phyloP scores from a whole-genome alignment of 2,797 vertebrate species.

The Linurgus olivaceus region DNA sequence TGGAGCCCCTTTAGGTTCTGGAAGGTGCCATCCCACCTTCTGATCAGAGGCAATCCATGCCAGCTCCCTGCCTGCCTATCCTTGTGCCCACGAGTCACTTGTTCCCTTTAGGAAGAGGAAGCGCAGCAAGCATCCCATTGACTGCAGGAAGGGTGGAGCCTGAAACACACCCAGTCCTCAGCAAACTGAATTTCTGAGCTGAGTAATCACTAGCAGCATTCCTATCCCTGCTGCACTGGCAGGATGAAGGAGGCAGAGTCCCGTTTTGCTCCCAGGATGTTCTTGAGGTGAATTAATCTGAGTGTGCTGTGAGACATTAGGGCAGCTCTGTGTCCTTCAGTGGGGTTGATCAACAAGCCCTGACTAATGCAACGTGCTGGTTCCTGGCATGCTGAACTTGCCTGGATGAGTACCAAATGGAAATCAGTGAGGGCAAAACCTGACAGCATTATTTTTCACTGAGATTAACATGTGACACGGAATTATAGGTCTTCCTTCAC shows the following conservation, averaged over 20 bases:
- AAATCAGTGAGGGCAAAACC: not conserved
- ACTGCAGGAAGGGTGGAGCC: not conserved
- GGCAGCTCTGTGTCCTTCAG: not conserved
- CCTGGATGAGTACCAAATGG: not conserved
- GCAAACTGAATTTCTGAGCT: not conserved
- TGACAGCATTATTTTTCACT: not conserved
- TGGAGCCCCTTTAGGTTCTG: not conserved
- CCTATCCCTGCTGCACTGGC: not conserved
- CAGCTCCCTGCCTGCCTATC: not conserved
- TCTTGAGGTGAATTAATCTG: not conserved
- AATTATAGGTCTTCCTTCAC: not conserved
- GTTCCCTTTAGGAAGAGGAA: not conserved
- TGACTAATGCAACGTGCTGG: not conserved
- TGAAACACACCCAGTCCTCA: not conserved
- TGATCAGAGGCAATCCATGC: not conserved
- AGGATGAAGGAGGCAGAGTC: not conserved
- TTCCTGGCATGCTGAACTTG: not conserved
- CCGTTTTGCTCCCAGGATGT: not conserved
- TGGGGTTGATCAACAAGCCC: constrained; percentile 3
- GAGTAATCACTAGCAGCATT: not conserved
- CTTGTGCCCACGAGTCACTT: not conserved
- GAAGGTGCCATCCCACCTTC: not conserved
- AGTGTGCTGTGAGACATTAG: not conserved
- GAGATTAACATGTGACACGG: not conserved
- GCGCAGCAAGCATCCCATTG: not conserved